phyloP scores from a whole-genome alignment of 2,888 invertebrate species.

The Achlya flavicornis region DNA sequence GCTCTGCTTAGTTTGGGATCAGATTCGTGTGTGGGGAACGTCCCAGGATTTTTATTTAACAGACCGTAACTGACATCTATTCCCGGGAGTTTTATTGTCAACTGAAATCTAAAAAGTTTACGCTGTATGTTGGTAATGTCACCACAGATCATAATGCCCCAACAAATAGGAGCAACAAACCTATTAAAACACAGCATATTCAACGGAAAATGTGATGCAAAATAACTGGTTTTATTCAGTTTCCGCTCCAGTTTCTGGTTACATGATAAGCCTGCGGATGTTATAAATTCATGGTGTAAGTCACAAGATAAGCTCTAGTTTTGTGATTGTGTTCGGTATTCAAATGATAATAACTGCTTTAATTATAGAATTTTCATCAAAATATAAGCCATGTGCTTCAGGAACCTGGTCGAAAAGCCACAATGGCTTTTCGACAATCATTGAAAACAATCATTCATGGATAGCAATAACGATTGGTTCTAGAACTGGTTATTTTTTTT shows the following conservation, averaged over 20 bases:
- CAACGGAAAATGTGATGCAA: slow-evolving; percentile 7
- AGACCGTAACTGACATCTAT: too few species aligned
- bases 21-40: too few species aligned
- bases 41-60: too few species aligned
- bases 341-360: not conserved
- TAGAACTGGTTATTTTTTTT: not conserved
- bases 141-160: not conserved
- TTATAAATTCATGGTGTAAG: slow-evolving; percentile 10
- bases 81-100: not conserved
- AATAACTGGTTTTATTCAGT: slow-evolving; percentile 12
- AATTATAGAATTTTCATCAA: not conserved
- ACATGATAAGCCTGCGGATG: slow-evolving; percentile 8
- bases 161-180: not conserved
- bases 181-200: not conserved
- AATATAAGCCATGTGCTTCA: not conserved
- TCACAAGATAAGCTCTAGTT: slow-evolving; percentile 1
- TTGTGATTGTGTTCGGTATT: not conserved
- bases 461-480: not conserved
- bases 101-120: not conserved
- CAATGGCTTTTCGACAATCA: too few species aligned
- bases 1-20: too few species aligned
- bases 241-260: slow-evolving; percentile 8
- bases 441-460: too few species aligned
- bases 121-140: not conserved
- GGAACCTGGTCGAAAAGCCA: too few species aligned